Base-by-base conservation (phyloP, 2,888 invertebrate genomes). In the Lepeophtheirus nordmannii region DNA sequence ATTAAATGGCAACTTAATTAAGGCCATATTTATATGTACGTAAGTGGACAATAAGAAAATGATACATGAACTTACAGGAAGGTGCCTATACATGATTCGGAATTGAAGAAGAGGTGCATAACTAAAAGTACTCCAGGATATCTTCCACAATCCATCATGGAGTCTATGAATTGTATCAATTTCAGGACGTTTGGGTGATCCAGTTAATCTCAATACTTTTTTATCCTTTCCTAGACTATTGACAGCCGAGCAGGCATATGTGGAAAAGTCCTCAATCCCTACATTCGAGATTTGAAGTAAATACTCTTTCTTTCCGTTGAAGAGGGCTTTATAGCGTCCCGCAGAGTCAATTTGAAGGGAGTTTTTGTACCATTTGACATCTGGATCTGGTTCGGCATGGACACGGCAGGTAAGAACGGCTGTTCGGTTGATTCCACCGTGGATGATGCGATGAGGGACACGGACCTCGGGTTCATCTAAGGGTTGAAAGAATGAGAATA, bases 381-480 rank as follows among this genome's bases (percentile, higher is more conserved):
- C 38, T 20, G 60, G 37, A 14, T 23, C 37, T 11, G 60, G 60
- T 38, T 60, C 60, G 37, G 60, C 60, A 38, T 60, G 60, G 30
- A 60, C 38, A 11, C 37, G 30, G 37, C 60, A 60, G 8, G 30
- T 60, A 17, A 60, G 38, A 12, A 38, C 38, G 1, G 23, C 22
- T 38, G 60, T 23, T 20, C 60, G 8, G 30, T 60, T 60, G 12
- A 37, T 38, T 17, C 60, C 60, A 60, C 60, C 60, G 11, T 60
- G 60, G 38, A 60, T 30, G n/a, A 46, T 17, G 8, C 53, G 53
- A 46, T 46, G 60, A 38, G 38, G 60, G 30, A 60, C 23, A 30
- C 10, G 60, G 60, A 38, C 60, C 60, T 60, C 60, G 60, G 38
- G 60, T 12, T 60, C 60, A 60, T 60, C 60, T 60, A 17, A 22